Percentiles rank a stretch among this genome's conserved stretches.
Evolutionary conservation across 2,888 invertebrate genomes (phyloP).

Genomic region (Sminthurides aquaticus): DNA sequence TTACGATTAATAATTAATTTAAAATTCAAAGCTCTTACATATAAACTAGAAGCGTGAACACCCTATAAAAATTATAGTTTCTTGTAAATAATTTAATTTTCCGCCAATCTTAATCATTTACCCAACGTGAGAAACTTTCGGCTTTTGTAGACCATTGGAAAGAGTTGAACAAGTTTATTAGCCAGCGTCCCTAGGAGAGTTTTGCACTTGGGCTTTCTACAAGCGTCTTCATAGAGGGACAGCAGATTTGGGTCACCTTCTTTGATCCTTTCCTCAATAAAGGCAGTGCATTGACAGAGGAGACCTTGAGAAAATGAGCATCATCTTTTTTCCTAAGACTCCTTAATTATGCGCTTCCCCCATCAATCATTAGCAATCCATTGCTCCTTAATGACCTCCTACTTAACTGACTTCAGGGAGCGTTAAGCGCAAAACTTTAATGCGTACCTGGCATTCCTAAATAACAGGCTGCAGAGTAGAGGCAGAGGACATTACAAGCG

Average conservation of each 20-base stretch:
- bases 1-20: not conserved
- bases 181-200: conserved; percentile 30
- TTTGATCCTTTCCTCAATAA: conserved; percentile 30
- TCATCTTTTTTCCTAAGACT: not conserved
- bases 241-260: conserved; percentile 30
- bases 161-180: conserved; percentile 29
- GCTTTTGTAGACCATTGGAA: conserved; percentile 30
- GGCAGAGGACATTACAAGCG: conserved; percentile 30
- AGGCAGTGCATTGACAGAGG: conserved; percentile 30
- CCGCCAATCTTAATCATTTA: too few relatives aligned
- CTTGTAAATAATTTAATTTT: too few relatives aligned
- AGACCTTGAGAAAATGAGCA: conserved; percentile 20
- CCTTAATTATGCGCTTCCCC: too few relatives aligned
- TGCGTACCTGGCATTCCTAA: conserved; percentile 31
- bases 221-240: conserved; percentile 35
- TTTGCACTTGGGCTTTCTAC: conserved; percentile 20
- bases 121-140: conserved; percentile 28
- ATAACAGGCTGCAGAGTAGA: conserved; percentile 30
- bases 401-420: too few relatives aligned
- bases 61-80: too few relatives aligned
- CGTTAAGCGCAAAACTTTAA: too few relatives aligned
- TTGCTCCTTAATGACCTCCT: too few relatives aligned
- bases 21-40: not conserved
- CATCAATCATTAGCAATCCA: too few relatives aligned
- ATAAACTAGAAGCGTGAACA: too few relatives aligned